These are phyloP conservation scores for Drosophila tani DNA, from an alignment of 1,140 invertebrate species.

Conservation along the genomic window DNA sequence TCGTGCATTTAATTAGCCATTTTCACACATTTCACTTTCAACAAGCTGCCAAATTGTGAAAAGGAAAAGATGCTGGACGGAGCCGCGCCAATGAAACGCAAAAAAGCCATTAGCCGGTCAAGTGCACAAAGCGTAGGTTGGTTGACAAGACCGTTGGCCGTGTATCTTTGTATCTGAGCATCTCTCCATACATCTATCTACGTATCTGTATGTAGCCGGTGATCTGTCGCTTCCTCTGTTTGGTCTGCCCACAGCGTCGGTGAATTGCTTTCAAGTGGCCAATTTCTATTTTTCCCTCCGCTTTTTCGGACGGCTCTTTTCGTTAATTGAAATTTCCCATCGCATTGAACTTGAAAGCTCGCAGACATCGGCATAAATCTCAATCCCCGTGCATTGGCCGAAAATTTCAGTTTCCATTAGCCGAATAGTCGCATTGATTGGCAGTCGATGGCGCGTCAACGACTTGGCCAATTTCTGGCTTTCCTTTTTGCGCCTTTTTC, in stretches of 20 bases:
- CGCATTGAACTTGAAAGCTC: slow-evolving; percentile 72
- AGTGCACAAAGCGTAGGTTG: slow-evolving; percentile 71
- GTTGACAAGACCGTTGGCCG: slow-evolving; percentile 53
- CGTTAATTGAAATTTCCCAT: slow-evolving; percentile 74
- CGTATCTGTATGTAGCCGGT: slow-evolving; percentile 35
- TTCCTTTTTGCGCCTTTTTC: slow-evolving; percentile 35
- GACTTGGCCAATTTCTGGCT: slow-evolving; percentile 47
- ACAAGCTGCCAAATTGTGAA: slow-evolving; percentile 78
- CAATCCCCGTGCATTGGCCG: slow-evolving; percentile 41
- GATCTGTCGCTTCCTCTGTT: slow-evolving; percentile 43
- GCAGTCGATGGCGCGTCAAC: slow-evolving; percentile 22
- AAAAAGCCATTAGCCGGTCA: slow-evolving; percentile 79
- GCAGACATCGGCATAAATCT: slow-evolving; percentile 54
- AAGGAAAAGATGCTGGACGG: slow-evolving; percentile 42
- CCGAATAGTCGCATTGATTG: slow-evolving; percentile 52
- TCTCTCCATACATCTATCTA: slow-evolving; percentile 20
- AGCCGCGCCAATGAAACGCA: slow-evolving; percentile 69
- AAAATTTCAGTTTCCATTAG: slow-evolving; percentile 57
- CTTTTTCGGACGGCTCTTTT: slow-evolving; percentile 22
- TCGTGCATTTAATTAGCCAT: slow-evolving; percentile 78
- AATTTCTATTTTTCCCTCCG: slow-evolving; percentile 61
- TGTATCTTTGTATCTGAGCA: slow-evolving; percentile 35
- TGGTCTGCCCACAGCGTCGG: slow-evolving; percentile 43
- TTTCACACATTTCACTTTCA: slow-evolving; percentile 84
- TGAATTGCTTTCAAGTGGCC: slow-evolving; percentile 71